These are phyloP conservation scores for Oncorhynchus clarkii DNA, from an alignment of 2,113 vertebrate species.

Conservation along the genomic window DNA sequence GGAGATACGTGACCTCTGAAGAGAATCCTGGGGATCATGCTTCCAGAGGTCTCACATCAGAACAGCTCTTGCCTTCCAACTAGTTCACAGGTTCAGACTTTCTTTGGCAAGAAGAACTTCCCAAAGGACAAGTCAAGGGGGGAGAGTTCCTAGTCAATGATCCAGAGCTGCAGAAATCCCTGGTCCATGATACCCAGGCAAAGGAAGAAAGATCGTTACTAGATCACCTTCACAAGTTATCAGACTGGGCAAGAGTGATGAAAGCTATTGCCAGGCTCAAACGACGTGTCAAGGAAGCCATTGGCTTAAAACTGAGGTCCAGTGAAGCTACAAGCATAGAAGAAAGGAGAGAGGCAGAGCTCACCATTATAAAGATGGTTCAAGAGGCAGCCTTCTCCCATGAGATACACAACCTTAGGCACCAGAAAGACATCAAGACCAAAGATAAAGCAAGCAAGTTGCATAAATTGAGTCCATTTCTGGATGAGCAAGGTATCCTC, in stretches of 20 bases:
- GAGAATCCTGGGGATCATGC: no score
- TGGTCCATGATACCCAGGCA: neutral
- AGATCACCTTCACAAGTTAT: neutral
- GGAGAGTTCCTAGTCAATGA: neutral
- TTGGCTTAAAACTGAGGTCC: neutral
- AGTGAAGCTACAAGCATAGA: slow-evolving; percentile 2
- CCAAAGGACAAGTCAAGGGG: neutral
- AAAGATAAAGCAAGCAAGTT: slow-evolving; percentile 10
- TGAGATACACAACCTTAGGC: slow-evolving; percentile 10
- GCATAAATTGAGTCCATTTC: neutral
- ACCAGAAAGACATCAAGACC: neutral
- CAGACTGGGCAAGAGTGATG: neutral
- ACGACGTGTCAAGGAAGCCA: neutral
- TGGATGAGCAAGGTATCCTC: slow-evolving; percentile 20
- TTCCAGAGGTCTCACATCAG: no score
- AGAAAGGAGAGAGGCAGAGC: slow-evolving; percentile 20
- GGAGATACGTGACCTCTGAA: no score
- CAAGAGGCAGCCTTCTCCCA: slow-evolving; percentile 16
- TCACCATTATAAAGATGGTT: slow-evolving; percentile 20
- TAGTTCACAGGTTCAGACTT: neutral
- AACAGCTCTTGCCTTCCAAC: neutral
- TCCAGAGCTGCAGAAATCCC: neutral
- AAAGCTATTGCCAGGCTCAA: no score
- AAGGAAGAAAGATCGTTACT: neutral
- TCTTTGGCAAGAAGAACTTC: neutral